phyloP scores from a whole-genome alignment of 2,113 vertebrate species.

The Dermatemys mawii region DNA sequence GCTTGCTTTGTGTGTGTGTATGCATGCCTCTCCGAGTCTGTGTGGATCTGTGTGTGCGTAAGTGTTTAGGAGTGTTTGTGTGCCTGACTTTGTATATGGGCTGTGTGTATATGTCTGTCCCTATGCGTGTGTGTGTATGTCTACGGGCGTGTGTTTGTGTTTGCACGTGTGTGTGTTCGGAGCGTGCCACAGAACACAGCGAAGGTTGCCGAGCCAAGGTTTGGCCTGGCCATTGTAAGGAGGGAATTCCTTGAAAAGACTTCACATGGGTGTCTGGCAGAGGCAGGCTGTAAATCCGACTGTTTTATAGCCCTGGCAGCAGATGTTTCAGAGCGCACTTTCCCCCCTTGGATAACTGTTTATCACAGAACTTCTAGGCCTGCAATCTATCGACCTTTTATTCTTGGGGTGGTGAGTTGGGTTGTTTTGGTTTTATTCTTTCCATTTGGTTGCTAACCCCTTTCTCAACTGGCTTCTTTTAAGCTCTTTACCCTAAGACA shows the following conservation, averaged over 20 bases:
- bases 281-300: not conserved
- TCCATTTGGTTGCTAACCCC: not conserved
- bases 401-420: not conserved
- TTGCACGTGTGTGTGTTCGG: not conserved
- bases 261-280: not conserved
- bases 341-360: not conserved
- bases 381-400: not conserved
- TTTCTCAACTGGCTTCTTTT: not conserved
- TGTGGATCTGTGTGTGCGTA: not conserved
- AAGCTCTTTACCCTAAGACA: not conserved
- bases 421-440: not conserved
- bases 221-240: not conserved
- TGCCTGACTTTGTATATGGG: not conserved
- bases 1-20: not conserved
- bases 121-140: not conserved
- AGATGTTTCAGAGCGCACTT: conserved; percentile 1
- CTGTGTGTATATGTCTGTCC: not conserved
- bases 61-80: not conserved
- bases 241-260: not conserved
- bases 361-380: not conserved
- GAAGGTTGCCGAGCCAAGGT: not conserved
- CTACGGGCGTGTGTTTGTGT: not conserved
- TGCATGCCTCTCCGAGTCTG: not conserved
- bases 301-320: conserved; percentile 18
- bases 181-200: no score